Evolutionary conservation across 2,797 vertebrate genomes (phyloP), one percentile per base, ranked within the genome.

Genomic region (Xiphorhynchus erythropygius): DNA sequence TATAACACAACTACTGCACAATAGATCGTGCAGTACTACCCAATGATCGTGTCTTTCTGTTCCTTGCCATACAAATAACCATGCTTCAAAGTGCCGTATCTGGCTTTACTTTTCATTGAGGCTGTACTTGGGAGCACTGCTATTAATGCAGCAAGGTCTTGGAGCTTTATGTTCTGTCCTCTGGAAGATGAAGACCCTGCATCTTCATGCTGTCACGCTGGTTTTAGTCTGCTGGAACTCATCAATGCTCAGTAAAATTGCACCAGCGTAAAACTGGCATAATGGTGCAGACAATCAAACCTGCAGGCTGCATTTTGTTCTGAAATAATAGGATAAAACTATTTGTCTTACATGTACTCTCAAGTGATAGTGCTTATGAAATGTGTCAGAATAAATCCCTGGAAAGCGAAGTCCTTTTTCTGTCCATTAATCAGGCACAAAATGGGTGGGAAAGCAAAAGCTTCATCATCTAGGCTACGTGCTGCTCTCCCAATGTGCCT

Each of bases 271-370:
- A 95, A 95, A 89, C 55, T 57, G 57, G 89, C 94, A 91, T 89
- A 93, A 95, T 50, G 64, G 87, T 67, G 83, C 71, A 83, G 89
- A 93, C 94, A 95, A 95, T 87, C 91, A 95, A 63, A 63, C 79
- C 94, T 76, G 77, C 63, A 42, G 89, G 94, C 74, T 95, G 68
- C 94, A 94, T 94, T 95, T 96, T 95, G 42, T 90, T 94, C 91
- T 96, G 95, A 97, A 94, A 94, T 96, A 95, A 96, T 96, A 95
- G 86, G 92, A 93, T 74, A 92, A 94, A 96, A 84, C 87, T 95
- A 92, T 92, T 91, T 94, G 91, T 90, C 74, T 93, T 88, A 64
- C 23, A 83, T 2, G 18, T 94, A 60, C 64, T 91, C 39, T 74
- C 71, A 85, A 96, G 91, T 44, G 63, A 84, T 76, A 53, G 53